Evolutionary conservation across 1,140 invertebrate species (phyloP).

Genomic region (Samia ricini): DNA sequence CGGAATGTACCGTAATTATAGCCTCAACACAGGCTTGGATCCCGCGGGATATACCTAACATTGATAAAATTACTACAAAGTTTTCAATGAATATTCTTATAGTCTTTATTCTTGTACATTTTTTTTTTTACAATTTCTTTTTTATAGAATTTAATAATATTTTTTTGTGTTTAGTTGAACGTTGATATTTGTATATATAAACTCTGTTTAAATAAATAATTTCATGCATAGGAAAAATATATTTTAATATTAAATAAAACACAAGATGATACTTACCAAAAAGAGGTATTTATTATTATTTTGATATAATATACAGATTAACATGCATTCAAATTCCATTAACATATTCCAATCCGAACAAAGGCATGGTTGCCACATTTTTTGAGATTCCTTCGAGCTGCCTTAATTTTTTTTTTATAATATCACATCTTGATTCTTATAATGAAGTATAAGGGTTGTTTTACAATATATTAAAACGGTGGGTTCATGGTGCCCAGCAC

Average conservation of each 20-base stretch:
- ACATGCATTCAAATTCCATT: slow-evolving; percentile 76
- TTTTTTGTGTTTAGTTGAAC: background rate
- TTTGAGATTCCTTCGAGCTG: background rate
- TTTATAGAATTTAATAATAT: background rate
- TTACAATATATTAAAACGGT: background rate
- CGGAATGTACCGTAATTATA: slow-evolving; percentile 84
- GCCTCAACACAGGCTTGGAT: slow-evolving; percentile 84
- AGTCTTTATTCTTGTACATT: too few species aligned
- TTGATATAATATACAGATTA: slow-evolving; percentile 63
- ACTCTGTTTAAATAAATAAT: background rate
- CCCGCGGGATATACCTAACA: slow-evolving; percentile 39
- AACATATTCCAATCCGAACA: slow-evolving; percentile 57
- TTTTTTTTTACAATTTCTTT: too few species aligned
- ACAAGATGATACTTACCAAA: slow-evolving; percentile 51
- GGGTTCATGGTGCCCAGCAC: background rate
- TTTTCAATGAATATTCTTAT: background rate
- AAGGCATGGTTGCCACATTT: slow-evolving; percentile 51
- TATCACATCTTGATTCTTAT: background rate
- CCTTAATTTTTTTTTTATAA: background rate
- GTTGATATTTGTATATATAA: background rate
- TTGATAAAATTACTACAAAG: background rate
- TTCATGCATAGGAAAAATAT: background rate
- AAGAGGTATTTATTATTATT: slow-evolving; percentile 72
- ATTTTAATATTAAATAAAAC: background rate
- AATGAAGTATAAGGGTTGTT: slow-evolving; percentile 16